phyloP scores from a whole-genome alignment of 2,113 vertebrate genomes.

The Calypte anna region DNA sequence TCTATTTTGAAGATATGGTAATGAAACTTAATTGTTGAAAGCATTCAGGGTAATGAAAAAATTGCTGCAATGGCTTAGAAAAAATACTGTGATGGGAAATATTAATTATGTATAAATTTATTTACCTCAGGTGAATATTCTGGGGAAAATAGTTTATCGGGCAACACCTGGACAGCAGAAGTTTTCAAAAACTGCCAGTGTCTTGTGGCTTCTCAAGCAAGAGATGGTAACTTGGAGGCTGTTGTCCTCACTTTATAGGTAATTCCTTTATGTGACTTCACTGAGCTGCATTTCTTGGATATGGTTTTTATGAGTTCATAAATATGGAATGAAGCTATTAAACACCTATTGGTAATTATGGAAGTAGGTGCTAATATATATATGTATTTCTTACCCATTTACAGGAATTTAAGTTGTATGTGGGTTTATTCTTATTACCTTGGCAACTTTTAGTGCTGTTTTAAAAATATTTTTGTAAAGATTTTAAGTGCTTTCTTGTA shows the following conservation, averaged over 20 bases:
- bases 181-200: slow-evolving; percentile 91
- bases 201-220: slow-evolving; percentile 95
- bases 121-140: slow-evolving; percentile 83
- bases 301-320: not conserved
- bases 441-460: not conserved
- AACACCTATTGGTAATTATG: not conserved
- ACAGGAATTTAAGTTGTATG: not conserved
- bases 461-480: not conserved
- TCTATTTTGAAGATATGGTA: not conserved
- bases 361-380: not conserved
- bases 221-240: slow-evolving; percentile 96
- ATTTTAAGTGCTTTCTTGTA: not conserved
- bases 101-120: not conserved
- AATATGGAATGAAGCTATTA: not conserved
- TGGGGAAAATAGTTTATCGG: slow-evolving; percentile 89
- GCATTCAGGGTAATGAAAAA: not conserved
- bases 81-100: not conserved
- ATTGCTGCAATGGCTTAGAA: not conserved
- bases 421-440: not conserved
- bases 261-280: not conserved
- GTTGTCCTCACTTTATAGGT: slow-evolving; percentile 92
- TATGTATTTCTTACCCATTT: not conserved
- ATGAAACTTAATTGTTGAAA: not conserved
- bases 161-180: slow-evolving; percentile 90
- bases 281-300: not conserved